Base-by-base conservation (phyloP, 2,797 vertebrate species). In the Brachymystax lenok region DNA sequence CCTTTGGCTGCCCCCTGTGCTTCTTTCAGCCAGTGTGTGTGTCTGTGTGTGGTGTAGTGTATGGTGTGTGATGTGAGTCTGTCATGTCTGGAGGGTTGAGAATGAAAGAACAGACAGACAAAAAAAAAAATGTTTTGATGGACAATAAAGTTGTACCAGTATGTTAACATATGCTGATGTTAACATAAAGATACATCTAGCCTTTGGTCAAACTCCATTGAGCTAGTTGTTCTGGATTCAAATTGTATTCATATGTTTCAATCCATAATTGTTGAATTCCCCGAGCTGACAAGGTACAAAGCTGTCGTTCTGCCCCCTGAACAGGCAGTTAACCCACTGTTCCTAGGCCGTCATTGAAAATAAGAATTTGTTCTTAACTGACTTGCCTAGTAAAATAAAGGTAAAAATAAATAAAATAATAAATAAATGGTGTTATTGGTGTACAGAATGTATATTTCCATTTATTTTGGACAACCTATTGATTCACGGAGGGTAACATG, bases 171-270 rank as follows among this genome's bases (percentile, higher is more conserved):
- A 5, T 3, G 59, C 21, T 24, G 56, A 61, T 61, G 59, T 10
- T 24, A 61, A 46, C 40, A 10, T 46, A 3, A 46, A 46, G 40
- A 46, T 74, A 80, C 86, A 80, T 54, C 52, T 76, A 81, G 77
- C 70, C 61, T 79, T 85, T 78, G 63, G 86, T 86, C 76, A n/a
- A 82, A 89, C 80, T 80, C 82, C 86, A 91, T 92, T 91, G 91
- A 78, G 80, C 74, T 81, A 78, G 84, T 74, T 89, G 90, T 91
- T 88, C 73, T 86, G 85, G 77, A 89, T 90, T 85, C 90, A 91
- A 92, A 91, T 63, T 84, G 77, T 77, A 82, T 70, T 7, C 35
- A 84, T 3, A 46, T 24, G 61, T 27, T 63, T 63, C 61, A 19
- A 63, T n/a, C 7, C 61, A 8, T 33, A 5, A 17, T 46, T n/a